A percentile compares a stretch with the other conserved stretches of the same genome.
These are phyloP conservation scores for Pipistrellus nathusii DNA, from an alignment of 2,797 vertebrate genomes.

Conservation along the genomic window DNA sequence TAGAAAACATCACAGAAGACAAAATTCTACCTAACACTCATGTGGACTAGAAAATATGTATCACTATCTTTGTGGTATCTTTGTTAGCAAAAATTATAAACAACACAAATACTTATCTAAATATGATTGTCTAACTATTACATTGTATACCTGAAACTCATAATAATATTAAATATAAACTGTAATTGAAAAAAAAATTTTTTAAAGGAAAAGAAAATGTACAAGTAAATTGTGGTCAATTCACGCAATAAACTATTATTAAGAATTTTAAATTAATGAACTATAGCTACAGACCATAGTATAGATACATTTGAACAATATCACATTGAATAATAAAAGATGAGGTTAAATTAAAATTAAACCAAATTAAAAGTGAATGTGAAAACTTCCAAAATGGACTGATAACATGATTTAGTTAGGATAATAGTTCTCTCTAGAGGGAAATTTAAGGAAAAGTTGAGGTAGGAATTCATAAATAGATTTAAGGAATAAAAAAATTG, in stretches of 20 bases:
- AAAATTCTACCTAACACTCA: not conserved
- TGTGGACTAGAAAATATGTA: not conserved
- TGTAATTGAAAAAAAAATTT: not conserved
- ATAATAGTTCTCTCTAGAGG: not conserved
- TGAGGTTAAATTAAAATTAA: not conserved
- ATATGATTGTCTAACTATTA: not conserved
- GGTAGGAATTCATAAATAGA: not conserved
- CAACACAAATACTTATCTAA: not conserved
- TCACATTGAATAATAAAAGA: not conserved
- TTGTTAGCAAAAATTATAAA: not conserved
- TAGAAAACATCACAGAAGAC: not conserved
- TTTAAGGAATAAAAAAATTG: not conserved
- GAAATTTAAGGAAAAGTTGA: not conserved
- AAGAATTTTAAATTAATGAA: slow-evolving; percentile 24
- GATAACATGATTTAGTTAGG: not conserved
- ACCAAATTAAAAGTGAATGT: not conserved
- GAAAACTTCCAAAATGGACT: not conserved
- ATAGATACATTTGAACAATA: not conserved
- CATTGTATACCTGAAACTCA: not conserved
- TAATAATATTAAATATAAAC: not conserved
- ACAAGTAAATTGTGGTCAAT: not conserved
- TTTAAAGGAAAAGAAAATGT: not conserved
- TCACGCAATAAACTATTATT: not conserved
- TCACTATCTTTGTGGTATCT: not conserved
- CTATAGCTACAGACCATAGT: not conserved